Percentiles rank a stretch among this genome's conserved stretches.
phyloP scores from a whole-genome alignment of 2,888 invertebrate genomes.

The Noctua janthina region DNA sequence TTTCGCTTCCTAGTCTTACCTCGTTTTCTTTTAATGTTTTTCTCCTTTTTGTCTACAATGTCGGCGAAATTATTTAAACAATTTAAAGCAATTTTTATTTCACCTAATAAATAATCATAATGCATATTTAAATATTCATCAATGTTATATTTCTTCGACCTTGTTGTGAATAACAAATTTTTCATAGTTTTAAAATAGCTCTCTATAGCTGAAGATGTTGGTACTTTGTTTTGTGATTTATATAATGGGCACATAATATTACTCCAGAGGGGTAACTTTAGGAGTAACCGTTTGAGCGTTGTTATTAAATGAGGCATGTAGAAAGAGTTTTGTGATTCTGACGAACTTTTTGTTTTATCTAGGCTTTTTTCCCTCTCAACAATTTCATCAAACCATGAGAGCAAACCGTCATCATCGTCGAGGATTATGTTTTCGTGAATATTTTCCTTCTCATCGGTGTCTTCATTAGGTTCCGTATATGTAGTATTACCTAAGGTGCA shows the following conservation, averaged over 20 bases:
- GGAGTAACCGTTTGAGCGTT: slow-evolving; percentile 53
- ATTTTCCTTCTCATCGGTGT: slow-evolving; percentile 52
- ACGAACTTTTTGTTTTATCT: slow-evolving; percentile 50
- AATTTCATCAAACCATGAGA: slow-evolving; percentile 53
- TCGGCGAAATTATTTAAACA: slow-evolving; percentile 49
- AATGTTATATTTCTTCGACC: slow-evolving; percentile 47
- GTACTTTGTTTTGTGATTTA: slow-evolving; percentile 52
- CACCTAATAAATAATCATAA: slow-evolving; percentile 50
- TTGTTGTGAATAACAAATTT: slow-evolving; percentile 52
- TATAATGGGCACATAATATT: slow-evolving; percentile 44
- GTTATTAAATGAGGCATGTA: slow-evolving; percentile 55
- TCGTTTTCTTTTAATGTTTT: slow-evolving; percentile 51
- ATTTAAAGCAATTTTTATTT: slow-evolving; percentile 51
- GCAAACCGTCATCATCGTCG: slow-evolving; percentile 52
- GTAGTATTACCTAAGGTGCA: slow-evolving; percentile 51
- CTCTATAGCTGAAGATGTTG: slow-evolving; percentile 54
- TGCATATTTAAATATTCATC: slow-evolving; percentile 54
- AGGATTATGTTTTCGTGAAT: slow-evolving; percentile 52
- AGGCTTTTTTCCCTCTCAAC: slow-evolving; percentile 52
- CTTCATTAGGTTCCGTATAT: slow-evolving; percentile 50
- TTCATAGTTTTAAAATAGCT: slow-evolving; percentile 55
- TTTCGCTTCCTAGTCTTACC: slow-evolving; percentile 53
- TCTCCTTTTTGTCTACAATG: slow-evolving; percentile 49
- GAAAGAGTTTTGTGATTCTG: slow-evolving; percentile 48
- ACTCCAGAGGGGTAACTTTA: slow-evolving; percentile 55